These are phyloP conservation scores for Nephila pilipes DNA, from an alignment of 1,140 invertebrate genomes.

Conservation along the genomic window DNA sequence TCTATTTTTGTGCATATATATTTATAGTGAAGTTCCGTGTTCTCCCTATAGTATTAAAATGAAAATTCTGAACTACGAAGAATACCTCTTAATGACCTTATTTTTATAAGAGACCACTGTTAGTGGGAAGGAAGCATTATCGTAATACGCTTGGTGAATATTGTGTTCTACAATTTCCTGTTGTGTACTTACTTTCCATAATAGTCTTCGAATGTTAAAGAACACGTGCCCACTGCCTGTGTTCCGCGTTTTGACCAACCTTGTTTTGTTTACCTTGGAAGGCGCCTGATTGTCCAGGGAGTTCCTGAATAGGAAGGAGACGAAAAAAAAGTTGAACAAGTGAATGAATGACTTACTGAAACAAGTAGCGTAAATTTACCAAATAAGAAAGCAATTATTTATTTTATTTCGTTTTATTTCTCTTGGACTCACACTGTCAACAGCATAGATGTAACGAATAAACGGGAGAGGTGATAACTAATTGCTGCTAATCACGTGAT, in stretches of 20 bases:
- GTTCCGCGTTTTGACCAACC: not conserved
- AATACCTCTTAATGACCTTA: too few relatives aligned
- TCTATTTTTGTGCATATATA: too few relatives aligned
- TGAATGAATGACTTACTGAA: not conserved
- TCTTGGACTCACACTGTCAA: not conserved
- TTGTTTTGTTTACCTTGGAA: conserved; percentile 23
- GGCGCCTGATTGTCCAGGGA: not conserved
- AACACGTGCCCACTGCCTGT: not conserved
- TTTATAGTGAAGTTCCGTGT: too few relatives aligned
- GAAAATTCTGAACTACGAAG: too few relatives aligned
- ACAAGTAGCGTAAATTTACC: not conserved
- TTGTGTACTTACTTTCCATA: not conserved
- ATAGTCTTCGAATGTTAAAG: not conserved
- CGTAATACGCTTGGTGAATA: not conserved
- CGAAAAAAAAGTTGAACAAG: not conserved
- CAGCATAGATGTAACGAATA: not conserved
- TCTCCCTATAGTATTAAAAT: too few relatives aligned
- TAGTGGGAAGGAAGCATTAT: not conserved
- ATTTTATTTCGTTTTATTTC: not conserved
- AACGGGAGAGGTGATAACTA: not conserved
- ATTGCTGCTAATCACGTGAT: not conserved
- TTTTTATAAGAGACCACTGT: not conserved
- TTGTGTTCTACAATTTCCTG: not conserved
- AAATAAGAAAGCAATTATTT: not conserved
- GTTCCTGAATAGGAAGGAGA: not conserved